Evolutionary conservation across 2,888 invertebrate genomes (phyloP), one percentile per base, ranked within the genome.

Genomic region (Eristalis arbustorum): DNA sequence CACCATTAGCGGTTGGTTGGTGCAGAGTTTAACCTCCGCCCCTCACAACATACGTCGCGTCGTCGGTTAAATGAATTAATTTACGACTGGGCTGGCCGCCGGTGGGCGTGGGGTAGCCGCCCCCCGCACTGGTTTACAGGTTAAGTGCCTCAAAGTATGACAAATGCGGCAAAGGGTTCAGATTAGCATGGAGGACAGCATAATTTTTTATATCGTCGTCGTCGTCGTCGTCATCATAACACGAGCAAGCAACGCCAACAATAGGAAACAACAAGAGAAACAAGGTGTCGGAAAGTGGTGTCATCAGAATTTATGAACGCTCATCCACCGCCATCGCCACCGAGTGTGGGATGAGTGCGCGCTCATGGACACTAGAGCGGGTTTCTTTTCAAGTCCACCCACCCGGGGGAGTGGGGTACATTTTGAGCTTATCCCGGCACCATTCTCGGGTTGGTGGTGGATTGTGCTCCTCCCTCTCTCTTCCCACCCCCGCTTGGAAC

Each of bases 101-200:
- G 40, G 40, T 42, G 73, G 37, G 5, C 3, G 63, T 62, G 62
- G 56, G 23, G 61, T 18, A n/a, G n/a, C 22, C 4, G 42, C 8
- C 18, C 18, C 49, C 49, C 1, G 1, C 49, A 22, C 77, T 67
- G 42, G 76, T 40, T 74, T 81, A 66, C 85, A 87, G 79, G 87
- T 87, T 87, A 87, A 87, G 83, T 87, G 83, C 71, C 82, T 74
- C 59, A 82, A 87, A 87, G 87, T 87, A 87, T 87, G 87, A 87
- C 87, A 87, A 87, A 87, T 87, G 83, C 59, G 64, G 56, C 68
- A 83, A 87, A 87, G 87, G 87, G 82, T 87, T 87, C 14, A 79
- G 78, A 83, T 87, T 87, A 87, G 87, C 87, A 82, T 83, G 83
- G 75, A 78, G 78, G 78, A 83, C 78, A 83, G 75, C 67, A 87